Base-by-base conservation (phyloP, 2,888 invertebrate genomes). In the Antitype chi region DNA sequence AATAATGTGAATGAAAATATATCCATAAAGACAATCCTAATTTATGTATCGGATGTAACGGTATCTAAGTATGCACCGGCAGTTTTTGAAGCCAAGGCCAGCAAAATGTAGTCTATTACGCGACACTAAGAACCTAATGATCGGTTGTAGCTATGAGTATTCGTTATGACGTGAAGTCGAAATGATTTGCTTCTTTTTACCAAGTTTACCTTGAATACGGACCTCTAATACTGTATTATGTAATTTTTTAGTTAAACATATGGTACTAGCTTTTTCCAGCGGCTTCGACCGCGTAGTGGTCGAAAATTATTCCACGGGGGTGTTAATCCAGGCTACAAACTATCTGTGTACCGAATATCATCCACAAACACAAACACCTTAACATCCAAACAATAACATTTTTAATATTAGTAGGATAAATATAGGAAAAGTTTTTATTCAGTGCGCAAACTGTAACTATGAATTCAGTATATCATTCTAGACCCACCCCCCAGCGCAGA, bases 51-150 rank as follows among this genome's bases (percentile, higher is more conserved):
- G 49, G 74, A 78, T 69, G 62, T 70, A 55, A 66, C 55, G 43
- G 47, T 70, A 70, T 57, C 52, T 67, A 63, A 63, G 75, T 75
- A 81, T 76, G 74, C 83, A 53, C 82, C 38, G n/a, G 43, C 67
- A 62, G 78, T 78, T 82, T 81, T 82, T 74, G 70, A 81, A 82
- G 83, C 74, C 81, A 81, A 82, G 81, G 81, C 62, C 62, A 70
- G 47, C 66, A 72, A 82, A 81, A 78, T 62, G 73, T 67, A 70
- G 70, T 63, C 57, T 80, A 81, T 80, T 77, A 76, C 47, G n/a
- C 53, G 71, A 71, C 70, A 53, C 62, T 71, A 15, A 74, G 59
- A 43, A 28, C 60, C 28, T 63, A 78, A 81, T 63, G 57, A 67
- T 62, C 28, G 59, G 69, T 70, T 76, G 80, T 66, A 72, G 13